These are phyloP conservation scores for Cyanocitta stelleri DNA, from an alignment of 2,113 vertebrate genomes.

Conservation along the genomic window DNA sequence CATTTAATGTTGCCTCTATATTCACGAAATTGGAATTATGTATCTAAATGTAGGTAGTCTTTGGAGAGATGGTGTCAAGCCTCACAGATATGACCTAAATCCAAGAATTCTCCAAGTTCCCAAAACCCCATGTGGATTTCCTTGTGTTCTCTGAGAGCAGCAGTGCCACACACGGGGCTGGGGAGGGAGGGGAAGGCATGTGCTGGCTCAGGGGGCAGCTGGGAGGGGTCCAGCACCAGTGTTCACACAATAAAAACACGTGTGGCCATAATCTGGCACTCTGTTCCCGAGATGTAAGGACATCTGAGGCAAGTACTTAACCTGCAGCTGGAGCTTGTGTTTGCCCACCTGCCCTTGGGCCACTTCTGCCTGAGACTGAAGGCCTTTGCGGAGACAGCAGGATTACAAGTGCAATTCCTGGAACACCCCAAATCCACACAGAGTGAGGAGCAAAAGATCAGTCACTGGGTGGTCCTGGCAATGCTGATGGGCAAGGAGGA, in stretches of 20 bases:
- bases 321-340: neutral
- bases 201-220: neutral
- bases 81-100: neutral
- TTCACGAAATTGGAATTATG: neutral
- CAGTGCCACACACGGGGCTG: fast-evolving
- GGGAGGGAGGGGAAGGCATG: neutral
- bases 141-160: neutral
- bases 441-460: neutral
- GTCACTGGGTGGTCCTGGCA: neutral
- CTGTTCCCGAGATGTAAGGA: neutral
- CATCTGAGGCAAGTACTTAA: neutral
- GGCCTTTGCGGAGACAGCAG: neutral
- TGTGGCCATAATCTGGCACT: neutral
- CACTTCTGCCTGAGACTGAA: neutral
- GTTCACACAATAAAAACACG: neutral
- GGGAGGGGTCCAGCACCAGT: fast-evolving
- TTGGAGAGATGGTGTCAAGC: neutral
- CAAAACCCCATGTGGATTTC: neutral
- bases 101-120: neutral
- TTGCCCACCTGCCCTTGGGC: neutral
- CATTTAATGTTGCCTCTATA: conserved; percentile 23
- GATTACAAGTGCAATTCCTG: neutral
- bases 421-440: fast-evolving
- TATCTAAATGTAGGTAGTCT: neutral
- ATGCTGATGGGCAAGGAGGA: neutral